Evolutionary conservation across 2,888 invertebrate species (phyloP).

Genomic region (Cloeon dipterum): DNA sequence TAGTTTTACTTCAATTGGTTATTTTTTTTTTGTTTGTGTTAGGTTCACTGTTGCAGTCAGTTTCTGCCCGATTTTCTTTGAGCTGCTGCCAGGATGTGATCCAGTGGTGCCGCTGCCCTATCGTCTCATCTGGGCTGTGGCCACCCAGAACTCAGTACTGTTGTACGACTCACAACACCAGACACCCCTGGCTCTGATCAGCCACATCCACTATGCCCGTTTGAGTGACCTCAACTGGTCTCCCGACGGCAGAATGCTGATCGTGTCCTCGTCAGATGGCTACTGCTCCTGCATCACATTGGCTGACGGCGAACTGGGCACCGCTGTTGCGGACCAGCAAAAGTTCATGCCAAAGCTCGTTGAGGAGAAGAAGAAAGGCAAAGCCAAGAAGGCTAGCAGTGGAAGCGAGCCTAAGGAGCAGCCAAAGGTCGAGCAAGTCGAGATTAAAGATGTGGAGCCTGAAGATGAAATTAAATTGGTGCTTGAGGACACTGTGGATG

Average conservation of each 20-base stretch:
- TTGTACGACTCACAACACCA: slow-evolving; percentile 73
- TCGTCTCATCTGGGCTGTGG: slow-evolving; percentile 76
- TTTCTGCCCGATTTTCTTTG: slow-evolving; percentile 55
- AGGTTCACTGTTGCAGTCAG: slow-evolving; percentile 64
- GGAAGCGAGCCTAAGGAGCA: not conserved
- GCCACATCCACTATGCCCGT: slow-evolving; percentile 74
- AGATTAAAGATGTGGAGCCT: too few relatives aligned
- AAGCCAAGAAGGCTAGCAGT: not conserved
- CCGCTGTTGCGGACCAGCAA: slow-evolving; percentile 21
- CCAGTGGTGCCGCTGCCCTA: slow-evolving; percentile 38
- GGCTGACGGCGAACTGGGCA: slow-evolving; percentile 46
- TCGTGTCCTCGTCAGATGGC: slow-evolving; percentile 73
- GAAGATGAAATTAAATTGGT: not conserved
- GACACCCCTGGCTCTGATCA: slow-evolving; percentile 53
- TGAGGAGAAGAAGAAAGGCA: not conserved
- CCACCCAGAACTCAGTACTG: slow-evolving; percentile 63
- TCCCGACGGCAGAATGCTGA: slow-evolving; percentile 44
- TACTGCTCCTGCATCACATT: slow-evolving; percentile 72
- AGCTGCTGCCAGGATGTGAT: slow-evolving; percentile 16
- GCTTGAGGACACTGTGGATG: not conserved
- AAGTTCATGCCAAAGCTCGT: not conserved
- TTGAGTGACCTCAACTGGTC: slow-evolving; percentile 80
- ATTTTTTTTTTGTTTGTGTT: slow-evolving; percentile 49
- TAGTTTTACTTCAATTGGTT: slow-evolving; percentile 1
- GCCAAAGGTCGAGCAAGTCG: too few relatives aligned